Conservation (phyloP, 2,797 vertebrate species). For the Gambelia wislizenii region DNA sequence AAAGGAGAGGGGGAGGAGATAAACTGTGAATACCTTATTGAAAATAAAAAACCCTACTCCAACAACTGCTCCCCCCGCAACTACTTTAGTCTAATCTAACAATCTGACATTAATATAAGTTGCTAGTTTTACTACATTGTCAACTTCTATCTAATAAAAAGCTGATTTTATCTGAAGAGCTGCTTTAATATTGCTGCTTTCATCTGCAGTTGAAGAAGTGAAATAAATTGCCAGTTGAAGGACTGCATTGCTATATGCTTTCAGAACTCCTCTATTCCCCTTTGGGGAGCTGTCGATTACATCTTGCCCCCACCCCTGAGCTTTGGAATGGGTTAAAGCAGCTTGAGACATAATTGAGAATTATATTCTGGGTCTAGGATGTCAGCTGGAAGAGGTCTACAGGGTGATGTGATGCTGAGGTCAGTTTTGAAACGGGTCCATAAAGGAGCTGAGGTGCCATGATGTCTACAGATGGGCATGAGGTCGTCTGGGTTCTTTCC, state of each 20-base stretch:
- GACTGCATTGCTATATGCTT: background rate
- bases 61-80: background rate
- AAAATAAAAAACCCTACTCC: background rate
- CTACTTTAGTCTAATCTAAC: conserved; percentile 18
- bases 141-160: background rate
- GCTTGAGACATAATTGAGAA: background rate
- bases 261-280: background rate
- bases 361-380: background rate
- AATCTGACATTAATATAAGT: conserved; percentile 1
- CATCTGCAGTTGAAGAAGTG: conserved; percentile 17
- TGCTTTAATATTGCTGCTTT: background rate
- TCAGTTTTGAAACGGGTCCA: conserved; percentile 36
- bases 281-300: conserved; percentile 24
- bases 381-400: conserved; percentile 14
- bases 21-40: background rate
- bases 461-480: conserved; percentile 21
- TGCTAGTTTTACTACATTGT: background rate
- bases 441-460: conserved; percentile 29
- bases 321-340: conserved; percentile 11
- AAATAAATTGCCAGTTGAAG: conserved; percentile 17
- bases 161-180: background rate
- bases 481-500: background rate
- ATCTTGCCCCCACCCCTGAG: background rate
- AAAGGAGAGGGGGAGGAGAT: background rate
- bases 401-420: conserved; percentile 31